Percentiles rank a stretch among this genome's conserved stretches.
These are phyloP conservation scores for Taurulus bubalis DNA, from an alignment of 2,113 vertebrate genomes.

Conservation along the genomic window DNA sequence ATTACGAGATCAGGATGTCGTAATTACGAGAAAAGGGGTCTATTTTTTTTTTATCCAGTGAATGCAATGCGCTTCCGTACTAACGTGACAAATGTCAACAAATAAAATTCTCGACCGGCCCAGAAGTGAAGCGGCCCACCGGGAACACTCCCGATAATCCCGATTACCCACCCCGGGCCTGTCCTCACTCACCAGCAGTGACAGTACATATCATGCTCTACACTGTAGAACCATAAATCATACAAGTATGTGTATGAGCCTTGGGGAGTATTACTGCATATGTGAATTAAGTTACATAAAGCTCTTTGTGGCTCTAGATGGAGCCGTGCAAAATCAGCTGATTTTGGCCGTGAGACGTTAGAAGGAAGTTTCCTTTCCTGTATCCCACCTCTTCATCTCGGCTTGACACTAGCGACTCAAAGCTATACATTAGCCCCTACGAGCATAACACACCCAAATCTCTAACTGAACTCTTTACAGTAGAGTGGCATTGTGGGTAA, in stretches of 20 bases:
- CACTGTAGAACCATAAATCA: background rate
- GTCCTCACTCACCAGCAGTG: background rate
- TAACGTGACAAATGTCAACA: too few species aligned
- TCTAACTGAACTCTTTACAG: background rate
- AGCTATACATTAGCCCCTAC: background rate
- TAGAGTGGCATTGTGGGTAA: background rate
- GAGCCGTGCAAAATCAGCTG: background rate
- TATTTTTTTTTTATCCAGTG: too few species aligned
- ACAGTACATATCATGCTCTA: background rate
- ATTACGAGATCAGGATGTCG: too few species aligned
- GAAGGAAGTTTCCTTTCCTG: background rate
- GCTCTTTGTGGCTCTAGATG: background rate
- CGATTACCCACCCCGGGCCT: too few species aligned
- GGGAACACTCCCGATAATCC: too few species aligned
- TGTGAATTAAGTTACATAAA: background rate
- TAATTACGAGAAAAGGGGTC: too few species aligned
- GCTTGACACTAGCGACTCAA: background rate
- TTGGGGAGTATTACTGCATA: background rate
- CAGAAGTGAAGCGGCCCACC: too few species aligned
- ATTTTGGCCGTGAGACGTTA: background rate
- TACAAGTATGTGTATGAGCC: background rate
- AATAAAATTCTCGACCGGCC: too few species aligned
- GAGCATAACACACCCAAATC: background rate
- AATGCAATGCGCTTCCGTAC: too few species aligned
- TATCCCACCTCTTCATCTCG: background rate